phyloP scores from a whole-genome alignment of 2,113 vertebrate species.

The Deroptyus accipitrinus region DNA sequence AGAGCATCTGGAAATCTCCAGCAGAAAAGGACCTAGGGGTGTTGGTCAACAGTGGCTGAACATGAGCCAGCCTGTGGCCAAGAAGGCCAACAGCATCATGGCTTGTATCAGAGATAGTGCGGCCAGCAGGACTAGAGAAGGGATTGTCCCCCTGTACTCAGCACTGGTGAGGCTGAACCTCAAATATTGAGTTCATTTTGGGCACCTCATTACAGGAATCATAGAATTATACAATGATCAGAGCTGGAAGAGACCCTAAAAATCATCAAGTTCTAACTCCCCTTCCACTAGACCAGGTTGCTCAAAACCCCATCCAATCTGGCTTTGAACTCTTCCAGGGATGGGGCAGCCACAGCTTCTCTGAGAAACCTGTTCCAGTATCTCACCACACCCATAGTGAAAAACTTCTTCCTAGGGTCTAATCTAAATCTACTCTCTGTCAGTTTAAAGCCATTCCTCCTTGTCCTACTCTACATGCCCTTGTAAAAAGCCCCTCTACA shows the following conservation, averaged over 20 bases:
- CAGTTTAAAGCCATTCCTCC: not conserved
- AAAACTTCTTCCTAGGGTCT: not conserved
- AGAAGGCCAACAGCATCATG: not conserved
- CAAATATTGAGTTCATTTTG: not conserved
- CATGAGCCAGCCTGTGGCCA: not conserved
- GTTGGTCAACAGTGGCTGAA: not conserved
- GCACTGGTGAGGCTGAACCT: not conserved
- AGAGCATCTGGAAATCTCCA: not conserved
- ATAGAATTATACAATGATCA: not conserved
- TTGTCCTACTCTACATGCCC: not conserved
- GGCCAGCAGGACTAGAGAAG: not conserved
- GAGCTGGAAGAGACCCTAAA: not conserved
- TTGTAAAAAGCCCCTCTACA: not conserved
- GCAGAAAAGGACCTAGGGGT: not conserved
- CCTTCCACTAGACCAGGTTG: not conserved
- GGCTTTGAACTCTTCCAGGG: not conserved
- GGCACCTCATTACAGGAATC: not conserved
- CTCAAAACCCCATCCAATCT: not conserved
- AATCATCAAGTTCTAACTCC: not conserved
- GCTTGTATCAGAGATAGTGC: not conserved
- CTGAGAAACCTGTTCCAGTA: not conserved
- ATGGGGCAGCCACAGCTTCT: not conserved
- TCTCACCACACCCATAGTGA: not conserved
- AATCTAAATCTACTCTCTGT: not conserved
- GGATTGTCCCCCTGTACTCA: fast-evolving